Conservation (phyloP, 2,797 vertebrate genomes). For the Spea hammondii region DNA sequence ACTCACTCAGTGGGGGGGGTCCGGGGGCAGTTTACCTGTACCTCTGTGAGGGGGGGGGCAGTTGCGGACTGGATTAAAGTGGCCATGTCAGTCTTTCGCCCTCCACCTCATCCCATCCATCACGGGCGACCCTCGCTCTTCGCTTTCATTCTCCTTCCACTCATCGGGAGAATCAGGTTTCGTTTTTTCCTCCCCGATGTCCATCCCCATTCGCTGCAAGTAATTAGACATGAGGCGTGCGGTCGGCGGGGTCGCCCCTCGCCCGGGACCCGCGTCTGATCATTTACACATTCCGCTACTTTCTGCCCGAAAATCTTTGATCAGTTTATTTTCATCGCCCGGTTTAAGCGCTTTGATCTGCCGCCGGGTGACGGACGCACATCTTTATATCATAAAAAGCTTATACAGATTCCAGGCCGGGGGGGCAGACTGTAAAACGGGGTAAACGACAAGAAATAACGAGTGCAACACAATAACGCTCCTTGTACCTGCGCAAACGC, state of each 20-base stretch:
- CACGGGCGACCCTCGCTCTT: neutral
- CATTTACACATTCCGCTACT: neutral
- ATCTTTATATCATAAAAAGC: too few relatives aligned
- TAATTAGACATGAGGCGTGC: conserved; percentile 19
- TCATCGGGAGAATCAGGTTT: conserved; percentile 33
- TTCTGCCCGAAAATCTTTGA: conserved; percentile 26
- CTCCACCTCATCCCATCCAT: too few relatives aligned
- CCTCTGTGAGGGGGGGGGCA: too few relatives aligned
- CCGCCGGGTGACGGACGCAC: neutral
- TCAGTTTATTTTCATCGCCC: conserved; percentile 12
- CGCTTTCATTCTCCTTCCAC: conserved; percentile 29
- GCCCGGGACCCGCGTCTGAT: conserved; percentile 2
- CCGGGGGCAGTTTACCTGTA: too few relatives aligned
- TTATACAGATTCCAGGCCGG: too few relatives aligned
- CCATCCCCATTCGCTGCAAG: conserved; percentile 27
- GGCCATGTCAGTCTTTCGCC: too few relatives aligned
- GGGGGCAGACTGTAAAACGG: too few relatives aligned
- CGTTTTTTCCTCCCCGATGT: conserved; percentile 1
- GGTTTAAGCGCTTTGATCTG: neutral
- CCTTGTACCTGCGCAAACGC: too few relatives aligned
- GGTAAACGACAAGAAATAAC: too few relatives aligned
- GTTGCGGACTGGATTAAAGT: too few relatives aligned
- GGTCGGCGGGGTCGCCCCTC: conserved; percentile 20
- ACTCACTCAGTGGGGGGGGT: too few relatives aligned
- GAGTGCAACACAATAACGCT: too few relatives aligned